Conservation (phyloP, 92 coral and sea anemone species). For the Muricea muricata region DNA sequence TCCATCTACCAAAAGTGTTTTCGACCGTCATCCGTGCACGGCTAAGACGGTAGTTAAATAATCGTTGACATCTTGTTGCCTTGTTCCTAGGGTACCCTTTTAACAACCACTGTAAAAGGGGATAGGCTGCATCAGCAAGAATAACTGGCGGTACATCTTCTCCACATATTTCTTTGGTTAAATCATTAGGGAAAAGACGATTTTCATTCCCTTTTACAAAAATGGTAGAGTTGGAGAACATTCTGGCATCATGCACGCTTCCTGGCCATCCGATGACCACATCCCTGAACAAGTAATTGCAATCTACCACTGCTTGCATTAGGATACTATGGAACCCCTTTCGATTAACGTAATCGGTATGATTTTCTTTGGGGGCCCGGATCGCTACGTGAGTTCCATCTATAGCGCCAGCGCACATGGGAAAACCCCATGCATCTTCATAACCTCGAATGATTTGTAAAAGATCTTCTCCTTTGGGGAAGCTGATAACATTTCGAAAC, state of each 20-base stretch:
- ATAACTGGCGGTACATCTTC: constrained; percentile 44
- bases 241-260: no score
- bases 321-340: no score
- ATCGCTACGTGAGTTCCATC: constrained; percentile 57
- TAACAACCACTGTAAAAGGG: constrained; percentile 68
- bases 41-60: constrained; percentile 56
- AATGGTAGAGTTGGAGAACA: no score
- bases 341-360: no score
- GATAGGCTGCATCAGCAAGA: constrained; percentile 66
- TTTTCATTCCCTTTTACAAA: constrained; percentile 40
- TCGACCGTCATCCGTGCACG: constrained; percentile 70
- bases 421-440: constrained; percentile 49
- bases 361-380: no score
- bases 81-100: constrained; percentile 60
- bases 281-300: no score
- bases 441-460: no score
- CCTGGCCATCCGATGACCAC: no score
- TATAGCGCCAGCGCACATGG: no score
- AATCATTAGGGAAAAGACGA: constrained; percentile 40
- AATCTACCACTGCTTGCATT: no score
- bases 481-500: no score
- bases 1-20: constrained; percentile 73
- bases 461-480: no score
- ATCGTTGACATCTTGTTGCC: constrained; percentile 47
- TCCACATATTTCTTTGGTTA: constrained; percentile 41